Base-by-base conservation (phyloP, 2,888 invertebrate species). In the Scaptomyza cyrtandrae region DNA sequence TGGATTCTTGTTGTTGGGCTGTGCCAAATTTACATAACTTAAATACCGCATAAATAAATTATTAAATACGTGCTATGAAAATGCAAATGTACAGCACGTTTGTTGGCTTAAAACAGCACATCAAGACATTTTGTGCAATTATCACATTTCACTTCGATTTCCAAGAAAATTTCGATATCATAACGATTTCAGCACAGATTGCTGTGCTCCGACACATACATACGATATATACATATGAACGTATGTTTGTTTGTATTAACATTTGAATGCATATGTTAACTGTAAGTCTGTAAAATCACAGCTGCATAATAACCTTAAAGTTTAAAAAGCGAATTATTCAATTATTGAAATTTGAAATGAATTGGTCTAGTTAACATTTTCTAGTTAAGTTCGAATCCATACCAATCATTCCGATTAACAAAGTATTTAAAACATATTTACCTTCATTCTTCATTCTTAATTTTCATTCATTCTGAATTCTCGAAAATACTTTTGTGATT, bases 21-120 rank as follows among this genome's bases (percentile, higher is more conserved):
- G 77, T 80, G 68, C 66, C 64, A 87, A 89, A 89, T 83, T 89
- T 83, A 83, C 89, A 89, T 83, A 85, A 83, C 88, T 78, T 89
- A 89, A 89, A 89, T 87, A 88, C 71, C 58, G 85, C 88, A 89
- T 83, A 87, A 89, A 83, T 89, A 83, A 83, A 81, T 83, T 87
- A 83, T 89, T 85, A 88, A 88, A 80, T 78, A 88, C 82, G 86
- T 80, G 86, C 84, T 74, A 67, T 62, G 67, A 78, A 59, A 73
- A 71, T 78, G 60, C 49, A 52, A 43, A 75, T 75, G 67, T 53
- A 61, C 16, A 33, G 6, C 24, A 10, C 33, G 7, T 37, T 29
- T 31, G 19, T 16, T 45, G 44, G 9, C 31, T 11, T 29, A 35
- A 16, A 44, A 16, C 4, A 19, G 27, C 16, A 14, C 37, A 49